Evolutionary conservation across 2,113 vertebrate genomes (phyloP), one percentile per base, ranked within the genome.

Genomic region (Cochlearius cochlearius): DNA sequence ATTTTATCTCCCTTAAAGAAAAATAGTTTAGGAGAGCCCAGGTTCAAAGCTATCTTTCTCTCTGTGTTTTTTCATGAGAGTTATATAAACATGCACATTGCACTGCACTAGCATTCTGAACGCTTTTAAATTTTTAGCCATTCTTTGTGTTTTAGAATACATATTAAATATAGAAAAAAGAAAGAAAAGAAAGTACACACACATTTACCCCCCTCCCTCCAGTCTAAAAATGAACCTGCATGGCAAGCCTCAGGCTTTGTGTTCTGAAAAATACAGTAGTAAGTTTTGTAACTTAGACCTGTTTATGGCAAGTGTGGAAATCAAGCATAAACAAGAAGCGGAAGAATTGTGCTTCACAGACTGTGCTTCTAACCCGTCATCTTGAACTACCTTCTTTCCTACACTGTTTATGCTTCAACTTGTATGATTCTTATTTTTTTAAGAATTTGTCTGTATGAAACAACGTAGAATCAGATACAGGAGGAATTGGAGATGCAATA

Each of bases 1-100:
- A 92, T 96, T 97, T 96, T 90, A 93, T 93, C 90, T 96, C 80
- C n/a, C 41, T 86, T 81, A 68, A 82, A 95, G 36, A 83, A 66
- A 78, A 77, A 76, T 19, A 67, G 6, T 59, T 94, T 30, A 53
- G 62, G 45, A 92, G 41, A 89, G 34, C 26, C 68, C 77, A 86
- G 60, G 11, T 77, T 97, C 47, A 92, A 72, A 94, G 71, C 62
- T 88, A 38, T 53, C 60, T 90, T 77, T 86, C 30, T 45, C 32
- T 50, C 53, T 82, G 22, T 10, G 29, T 7, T 45, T 34, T 64
- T 53, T 90, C 0, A 0, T 56, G 11, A 56, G 10, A 36, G 30
- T 88, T 94, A 88, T 11, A 67, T 95, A 92, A 95, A 90, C 45
- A 50, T 1, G 0, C 5, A 60, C 27, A 30, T 36, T 55, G 12